Evolutionary conservation across 2,888 invertebrate genomes (phyloP), one percentile per base, ranked within the genome.

Genomic region (Lysandra coridon): DNA sequence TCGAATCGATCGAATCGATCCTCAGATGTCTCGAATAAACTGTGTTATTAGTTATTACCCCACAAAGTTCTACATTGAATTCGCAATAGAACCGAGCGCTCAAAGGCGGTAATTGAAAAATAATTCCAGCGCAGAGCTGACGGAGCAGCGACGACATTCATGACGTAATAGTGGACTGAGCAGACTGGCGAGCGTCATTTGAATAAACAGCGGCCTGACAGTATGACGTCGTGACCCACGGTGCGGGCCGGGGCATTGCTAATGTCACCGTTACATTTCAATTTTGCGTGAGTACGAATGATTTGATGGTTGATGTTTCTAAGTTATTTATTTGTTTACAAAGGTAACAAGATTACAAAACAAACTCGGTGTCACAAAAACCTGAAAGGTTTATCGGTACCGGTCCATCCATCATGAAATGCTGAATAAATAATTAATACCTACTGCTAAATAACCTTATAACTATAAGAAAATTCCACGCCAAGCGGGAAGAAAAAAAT

Each of bases 21-120:
- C n/a, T n/a, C n/a, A n/a, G n/a, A n/a, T n/a, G 23, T 62, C 62
- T 23, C n/a, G 64, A 64, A 12, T 64, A 64, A 69, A 69, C 33
- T 37, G 69, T 69, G 69, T 37, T 33, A 69, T 69, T 37, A 69
- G 69, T 37, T 33, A 69, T 69, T 37, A 69, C 69, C 12, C 33
- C 33, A 17, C 12, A 37, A 30, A 10, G 23, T 64, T 23, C 10
- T 10, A 3, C 64, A 64, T 30, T 30, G 64, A 64, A 64, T 30
- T 64, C 64, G 30, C 14, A 69, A 69, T 14, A 33, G 69, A 37
- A 37, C 33, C 33, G 69, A 69, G 69, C 33, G 14, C 14, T 69
- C 69, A 69, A 69, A 69, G 69, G 69, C 69, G 69, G 69, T 69
- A 69, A 33, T 69, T 69, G 69, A 69, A 69, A 69, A 69, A 69